Conservation (phyloP, 2,797 vertebrate species). For the Ceryle rudis region DNA sequence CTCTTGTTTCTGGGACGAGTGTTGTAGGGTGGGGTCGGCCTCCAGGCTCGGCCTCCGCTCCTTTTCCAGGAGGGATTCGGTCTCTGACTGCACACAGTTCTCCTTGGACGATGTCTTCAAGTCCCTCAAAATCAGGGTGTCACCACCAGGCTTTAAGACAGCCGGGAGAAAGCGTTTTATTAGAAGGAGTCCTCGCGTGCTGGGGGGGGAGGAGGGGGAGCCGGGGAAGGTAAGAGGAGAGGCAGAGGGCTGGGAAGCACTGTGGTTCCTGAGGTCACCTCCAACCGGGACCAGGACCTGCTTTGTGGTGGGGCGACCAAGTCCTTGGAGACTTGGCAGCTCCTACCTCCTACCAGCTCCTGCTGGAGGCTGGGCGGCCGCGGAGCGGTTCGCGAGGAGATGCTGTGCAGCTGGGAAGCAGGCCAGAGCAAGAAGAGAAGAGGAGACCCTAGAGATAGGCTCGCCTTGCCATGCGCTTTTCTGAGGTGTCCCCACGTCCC, state of each 20-base stretch:
- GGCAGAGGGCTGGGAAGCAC: constrained; percentile 48
- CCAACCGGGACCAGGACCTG: not conserved
- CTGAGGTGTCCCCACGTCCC: not conserved
- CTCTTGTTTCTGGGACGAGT: constrained; percentile 75
- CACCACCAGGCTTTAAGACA: constrained; percentile 83
- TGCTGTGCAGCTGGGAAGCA: constrained; percentile 37
- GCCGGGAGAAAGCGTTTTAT: constrained; percentile 71
- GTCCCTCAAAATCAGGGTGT: constrained; percentile 87
- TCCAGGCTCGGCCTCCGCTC: constrained; percentile 78
- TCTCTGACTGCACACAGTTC: constrained; percentile 90
- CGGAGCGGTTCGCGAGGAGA: not conserved
- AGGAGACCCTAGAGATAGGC: not conserved
- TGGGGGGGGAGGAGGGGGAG: not conserved
- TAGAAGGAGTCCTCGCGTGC: constrained; percentile 49
- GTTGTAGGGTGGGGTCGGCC: constrained; percentile 62
- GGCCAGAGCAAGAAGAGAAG: constrained; percentile 16
- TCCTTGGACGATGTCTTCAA: constrained; percentile 86
- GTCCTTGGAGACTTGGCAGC: not conserved
- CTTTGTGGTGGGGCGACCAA: not conserved
- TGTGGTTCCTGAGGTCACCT: not conserved
- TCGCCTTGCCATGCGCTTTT: not conserved
- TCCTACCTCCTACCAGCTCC: not conserved
- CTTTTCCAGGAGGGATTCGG: constrained; percentile 88
- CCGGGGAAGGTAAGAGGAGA: constrained; percentile 23
- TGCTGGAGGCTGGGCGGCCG: fast-evolving